Conservation (phyloP, 2,888 invertebrate genomes). For the Maniola hyperantus region DNA sequence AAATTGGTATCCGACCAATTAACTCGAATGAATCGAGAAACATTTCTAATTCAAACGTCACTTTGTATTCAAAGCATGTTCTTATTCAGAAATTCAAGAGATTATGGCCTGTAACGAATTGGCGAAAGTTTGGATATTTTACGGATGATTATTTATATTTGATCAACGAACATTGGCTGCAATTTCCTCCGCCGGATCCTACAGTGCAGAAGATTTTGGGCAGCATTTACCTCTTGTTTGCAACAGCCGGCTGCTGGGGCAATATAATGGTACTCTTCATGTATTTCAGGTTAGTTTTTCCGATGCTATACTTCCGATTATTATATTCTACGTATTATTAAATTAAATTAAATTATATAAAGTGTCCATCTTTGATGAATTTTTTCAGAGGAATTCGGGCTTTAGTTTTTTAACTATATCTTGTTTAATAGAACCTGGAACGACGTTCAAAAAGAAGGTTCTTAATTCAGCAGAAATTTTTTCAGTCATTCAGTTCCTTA, state of each 20-base stretch:
- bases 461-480: too few relatives aligned
- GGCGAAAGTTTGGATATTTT: constrained; percentile 81
- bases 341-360: too few relatives aligned
- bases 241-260: constrained; percentile 86
- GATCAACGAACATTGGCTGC: constrained; percentile 88
- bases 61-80: constrained; percentile 48
- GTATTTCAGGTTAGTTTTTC: constrained; percentile 84
- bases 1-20: constrained; percentile 22
- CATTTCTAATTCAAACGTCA: constrained; percentile 32
- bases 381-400: too few relatives aligned
- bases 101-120: constrained; percentile 72
- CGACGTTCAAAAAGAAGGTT: too few relatives aligned
- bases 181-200: constrained; percentile 84
- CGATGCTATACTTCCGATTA: neutral
- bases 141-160: constrained; percentile 80
- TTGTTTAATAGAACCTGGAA: too few relatives aligned
- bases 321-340: too few relatives aligned
- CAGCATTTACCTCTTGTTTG: constrained; percentile 83
- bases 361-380: too few relatives aligned
- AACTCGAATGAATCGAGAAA: constrained; percentile 30
- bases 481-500: too few relatives aligned
- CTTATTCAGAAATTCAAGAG: constrained; percentile 63
- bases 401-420: too few relatives aligned
- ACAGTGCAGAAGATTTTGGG: constrained; percentile 84
- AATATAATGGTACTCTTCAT: constrained; percentile 88